Evolutionary conservation across 92 coral and sea anemone genomes (phyloP), one percentile per base, ranked within the genome.

Genomic region (Epizoanthus fatuus): DNA sequence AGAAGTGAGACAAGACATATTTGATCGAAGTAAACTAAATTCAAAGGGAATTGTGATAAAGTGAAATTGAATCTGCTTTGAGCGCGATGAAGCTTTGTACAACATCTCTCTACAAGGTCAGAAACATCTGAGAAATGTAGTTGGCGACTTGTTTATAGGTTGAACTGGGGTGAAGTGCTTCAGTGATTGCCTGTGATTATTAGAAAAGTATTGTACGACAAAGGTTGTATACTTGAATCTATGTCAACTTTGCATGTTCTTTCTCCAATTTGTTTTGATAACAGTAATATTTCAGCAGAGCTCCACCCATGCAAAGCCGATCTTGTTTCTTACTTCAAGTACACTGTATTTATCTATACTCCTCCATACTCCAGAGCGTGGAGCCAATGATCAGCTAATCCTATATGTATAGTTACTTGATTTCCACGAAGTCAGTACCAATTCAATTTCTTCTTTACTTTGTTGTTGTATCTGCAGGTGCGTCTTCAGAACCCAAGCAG

Each of bases 401-500:
- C 6, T 17, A 22, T 25, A 14, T 75, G 82, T 20, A 3, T 4
- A 54, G 7, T 39, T 5, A 10, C 17, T 53, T 29, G 8, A 44
- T 4, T 40, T 22, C 7, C 47, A 42, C 47, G 47, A 42, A 42
- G 5, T 42, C 5, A 29, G 32, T 29, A 29, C 32, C 32, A 42
- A 42, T 0, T 47, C 8, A 47, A 1, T 47, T 47, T 47, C 53
- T 63, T 9, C 3, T 17, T 69, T 69, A 45, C 51, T 69, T 39
- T 44, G 10, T 16, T n/a, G 13, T 20, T 52, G 12, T 22, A 22
- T 22, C 25, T 22, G 25, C 52, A 97, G 99, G 94, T 97, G 88
- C 99, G 95, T 14, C 97, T 97, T 14, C 98, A 97, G 75, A 97
- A 97, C 80, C 99, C 99, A 1, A 96, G 98, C 75, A 95, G 91